These are phyloP conservation scores for Epinotia brunnichana DNA, from an alignment of 2,888 invertebrate species.

Conservation along the genomic window DNA sequence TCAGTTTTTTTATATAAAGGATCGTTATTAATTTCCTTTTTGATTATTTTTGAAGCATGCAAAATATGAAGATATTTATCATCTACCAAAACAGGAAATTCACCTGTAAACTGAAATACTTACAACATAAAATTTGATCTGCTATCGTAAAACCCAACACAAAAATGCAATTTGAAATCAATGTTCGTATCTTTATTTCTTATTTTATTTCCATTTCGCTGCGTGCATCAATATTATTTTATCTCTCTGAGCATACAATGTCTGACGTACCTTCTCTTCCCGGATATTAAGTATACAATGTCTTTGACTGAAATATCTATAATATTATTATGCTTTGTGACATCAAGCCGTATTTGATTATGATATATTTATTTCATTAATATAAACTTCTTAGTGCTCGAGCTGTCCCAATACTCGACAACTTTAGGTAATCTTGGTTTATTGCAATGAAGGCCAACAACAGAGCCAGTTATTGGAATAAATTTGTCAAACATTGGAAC, in stretches of 20 bases:
- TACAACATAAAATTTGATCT: conserved; percentile 17
- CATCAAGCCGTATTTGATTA: too few species aligned
- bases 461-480: too few species aligned
- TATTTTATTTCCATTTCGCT: conserved; percentile 37
- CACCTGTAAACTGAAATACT: conserved; percentile 2
- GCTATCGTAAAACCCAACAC: conserved; percentile 30
- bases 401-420: too few species aligned
- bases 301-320: conserved; percentile 2
- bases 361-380: too few species aligned
- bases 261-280: conserved; percentile 10
- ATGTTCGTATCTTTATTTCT: conserved; percentile 38
- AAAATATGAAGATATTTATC: background rate
- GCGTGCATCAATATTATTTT: conserved; percentile 39
- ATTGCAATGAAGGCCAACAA: too few species aligned
- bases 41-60: background rate
- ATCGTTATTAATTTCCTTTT: background rate
- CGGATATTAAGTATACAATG: conserved; percentile 34
- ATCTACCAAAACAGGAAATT: background rate
- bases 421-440: too few species aligned
- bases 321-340: background rate
- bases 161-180: conserved; percentile 37
- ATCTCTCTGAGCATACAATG: conserved; percentile 37
- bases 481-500: too few species aligned
- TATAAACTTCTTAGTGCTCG: too few species aligned
- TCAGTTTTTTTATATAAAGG: background rate